A percentile compares a stretch with the other conserved stretches of the same genome.
Conservation (phyloP, 2,797 vertebrate species). For the Agapornis canus region DNA sequence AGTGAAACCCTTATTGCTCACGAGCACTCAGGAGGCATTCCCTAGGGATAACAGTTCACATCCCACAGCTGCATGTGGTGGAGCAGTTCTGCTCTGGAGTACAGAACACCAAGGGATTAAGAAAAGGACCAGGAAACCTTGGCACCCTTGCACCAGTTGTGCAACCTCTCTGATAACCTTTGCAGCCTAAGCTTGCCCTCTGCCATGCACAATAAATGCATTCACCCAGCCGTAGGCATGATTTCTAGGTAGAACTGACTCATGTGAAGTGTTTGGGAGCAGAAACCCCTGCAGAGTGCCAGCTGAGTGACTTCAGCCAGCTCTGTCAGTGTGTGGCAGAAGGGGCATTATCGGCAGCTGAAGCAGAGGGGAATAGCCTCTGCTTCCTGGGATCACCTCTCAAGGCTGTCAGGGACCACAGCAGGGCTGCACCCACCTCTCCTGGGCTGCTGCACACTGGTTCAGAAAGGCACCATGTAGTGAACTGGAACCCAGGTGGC, state of each 20-base stretch:
- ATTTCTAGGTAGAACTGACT: background rate
- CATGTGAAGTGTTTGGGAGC: background rate
- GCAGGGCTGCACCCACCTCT: background rate
- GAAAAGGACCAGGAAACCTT: background rate
- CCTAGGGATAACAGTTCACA: background rate
- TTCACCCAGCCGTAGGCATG: background rate
- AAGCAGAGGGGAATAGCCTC: background rate
- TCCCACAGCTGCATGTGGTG: background rate
- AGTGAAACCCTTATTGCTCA: background rate
- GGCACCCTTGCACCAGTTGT: background rate
- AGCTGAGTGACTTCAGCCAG: background rate
- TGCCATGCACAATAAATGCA: background rate
- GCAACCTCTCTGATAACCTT: background rate
- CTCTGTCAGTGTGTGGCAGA: background rate
- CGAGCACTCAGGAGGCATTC: background rate
- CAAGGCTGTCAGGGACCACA: background rate
- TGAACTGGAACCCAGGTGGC: background rate
- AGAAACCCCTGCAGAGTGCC: background rate
- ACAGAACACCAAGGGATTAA: background rate
- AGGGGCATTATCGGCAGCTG: background rate
- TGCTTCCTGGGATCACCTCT: fast-evolving
- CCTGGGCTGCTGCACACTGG: background rate
- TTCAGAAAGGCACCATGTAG: background rate
- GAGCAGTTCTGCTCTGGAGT: background rate
- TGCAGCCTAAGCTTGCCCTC: background rate